Evolutionary conservation across 2,888 invertebrate genomes (phyloP), one percentile per base, ranked within the genome.

Genomic region (Caenorhabditis macrosperma): DNA sequence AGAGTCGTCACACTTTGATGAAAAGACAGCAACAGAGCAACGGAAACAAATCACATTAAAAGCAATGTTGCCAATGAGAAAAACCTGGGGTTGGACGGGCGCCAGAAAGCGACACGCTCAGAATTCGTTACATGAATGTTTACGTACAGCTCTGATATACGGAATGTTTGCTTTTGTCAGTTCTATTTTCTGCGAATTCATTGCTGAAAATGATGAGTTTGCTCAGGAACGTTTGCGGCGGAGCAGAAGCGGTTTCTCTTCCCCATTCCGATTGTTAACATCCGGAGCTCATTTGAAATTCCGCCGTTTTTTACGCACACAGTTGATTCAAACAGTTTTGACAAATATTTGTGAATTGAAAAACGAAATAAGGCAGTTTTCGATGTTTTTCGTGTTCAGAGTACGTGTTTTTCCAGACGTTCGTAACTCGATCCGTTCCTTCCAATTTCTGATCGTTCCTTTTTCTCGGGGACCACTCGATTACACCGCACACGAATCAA

Each of bases 1-100:
- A n/a, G n/a, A 33, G 33, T 44, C 50, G 59, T 52, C 46, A 54
- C 44, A 5, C 61, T 41, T 24, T 50, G 57, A 50, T 38, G 28
- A 30, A 26, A 38, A 24, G 57, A 41, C 30, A 48, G 10, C 26
- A 22, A 50, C 0, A 33, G 20, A 22, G 48, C 35, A 61, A 35
- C 41, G 30, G 24, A 54, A 63, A 17, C 60, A 61, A 72, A 64
- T 74, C 74, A 74, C 74, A 74, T 74, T 74, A 74, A 72, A 64
- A 74, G 74, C 64, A 74, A 74, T 74, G 74, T 63, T 63, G 55
- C 44, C 54, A 59, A 74, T 24, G 74, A 41, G 74, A 46, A 68
- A 72, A 72, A 72, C 55, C 50, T 55, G 57, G 57, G 52, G 71
- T 20, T 59, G 46, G 61, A 46, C n/a, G 46, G 33, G 46, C 55